These are phyloP conservation scores for Lasioglossum vierecki DNA, from an alignment of 2,888 invertebrate genomes.

Conservation along the genomic window DNA sequence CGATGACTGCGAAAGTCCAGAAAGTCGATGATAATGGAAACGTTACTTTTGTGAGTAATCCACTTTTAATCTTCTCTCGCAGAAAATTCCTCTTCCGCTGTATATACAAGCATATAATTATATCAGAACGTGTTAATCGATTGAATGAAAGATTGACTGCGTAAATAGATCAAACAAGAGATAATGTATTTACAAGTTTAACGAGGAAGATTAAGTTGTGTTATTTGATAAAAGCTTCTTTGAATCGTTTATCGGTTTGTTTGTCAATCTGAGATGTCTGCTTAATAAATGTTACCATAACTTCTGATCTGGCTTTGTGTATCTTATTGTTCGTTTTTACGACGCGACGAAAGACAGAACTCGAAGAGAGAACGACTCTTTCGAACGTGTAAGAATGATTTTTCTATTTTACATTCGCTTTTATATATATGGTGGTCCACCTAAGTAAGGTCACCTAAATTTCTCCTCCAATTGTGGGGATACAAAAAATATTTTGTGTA, in stretches of 20 bases:
- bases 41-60: constrained; percentile 85
- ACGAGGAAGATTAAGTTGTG: not conserved
- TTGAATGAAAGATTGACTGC: not conserved
- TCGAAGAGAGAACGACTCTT: not conserved
- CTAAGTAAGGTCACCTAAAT: no score
- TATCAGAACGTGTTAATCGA: not conserved
- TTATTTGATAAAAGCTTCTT: not conserved
- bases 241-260: not conserved
- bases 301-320: not conserved
- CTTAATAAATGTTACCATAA: not conserved
- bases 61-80: not conserved
- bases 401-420: not conserved
- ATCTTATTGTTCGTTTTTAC: not conserved
- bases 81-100: not conserved
- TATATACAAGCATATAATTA: no score
- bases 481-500: no score
- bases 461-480: no score
- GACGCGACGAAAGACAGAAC: not conserved
- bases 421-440: not conserved
- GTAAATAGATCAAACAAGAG: not conserved
- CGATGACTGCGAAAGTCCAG: constrained; percentile 92
- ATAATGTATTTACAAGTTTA: not conserved
- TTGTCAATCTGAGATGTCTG: not conserved
- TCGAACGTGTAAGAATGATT: not conserved
- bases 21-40: constrained; percentile 88